Conservation (phyloP, 2,113 vertebrate species). For the Bothrops jararaca region DNA sequence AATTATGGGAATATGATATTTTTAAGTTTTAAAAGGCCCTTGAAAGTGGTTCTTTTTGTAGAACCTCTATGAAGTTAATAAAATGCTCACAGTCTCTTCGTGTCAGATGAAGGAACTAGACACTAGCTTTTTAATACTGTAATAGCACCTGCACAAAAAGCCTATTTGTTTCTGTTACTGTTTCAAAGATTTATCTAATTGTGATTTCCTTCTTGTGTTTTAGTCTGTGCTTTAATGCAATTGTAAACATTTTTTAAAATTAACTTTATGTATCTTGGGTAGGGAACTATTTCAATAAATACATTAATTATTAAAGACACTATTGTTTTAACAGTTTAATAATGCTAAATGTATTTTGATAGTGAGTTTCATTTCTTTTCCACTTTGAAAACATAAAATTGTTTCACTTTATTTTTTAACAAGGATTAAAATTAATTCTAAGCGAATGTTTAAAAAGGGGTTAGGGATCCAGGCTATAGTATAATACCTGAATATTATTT, state of each 20-base stretch:
- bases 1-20: neutral
- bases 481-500: slow-evolving; percentile 1
- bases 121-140: neutral
- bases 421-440: neutral
- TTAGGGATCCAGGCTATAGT: neutral
- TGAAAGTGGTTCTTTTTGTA: neutral
- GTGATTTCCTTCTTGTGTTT: neutral
- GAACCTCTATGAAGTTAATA: neutral
- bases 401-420: neutral
- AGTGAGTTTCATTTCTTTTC: neutral
- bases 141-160: neutral
- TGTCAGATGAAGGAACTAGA: neutral
- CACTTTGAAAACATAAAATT: neutral
- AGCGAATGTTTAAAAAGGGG: neutral
- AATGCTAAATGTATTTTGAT: neutral
- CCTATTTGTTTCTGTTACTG: neutral
- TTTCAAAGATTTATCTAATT: neutral
- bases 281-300: neutral
- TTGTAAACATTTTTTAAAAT: neutral
- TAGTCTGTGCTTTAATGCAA: neutral
- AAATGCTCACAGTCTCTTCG: neutral
- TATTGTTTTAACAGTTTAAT: neutral
- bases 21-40: neutral
- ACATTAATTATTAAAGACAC: neutral
- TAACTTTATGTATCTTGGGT: neutral